phyloP scores from a whole-genome alignment of 2,888 invertebrate genomes.

The Drosophila kuntzei region DNA sequence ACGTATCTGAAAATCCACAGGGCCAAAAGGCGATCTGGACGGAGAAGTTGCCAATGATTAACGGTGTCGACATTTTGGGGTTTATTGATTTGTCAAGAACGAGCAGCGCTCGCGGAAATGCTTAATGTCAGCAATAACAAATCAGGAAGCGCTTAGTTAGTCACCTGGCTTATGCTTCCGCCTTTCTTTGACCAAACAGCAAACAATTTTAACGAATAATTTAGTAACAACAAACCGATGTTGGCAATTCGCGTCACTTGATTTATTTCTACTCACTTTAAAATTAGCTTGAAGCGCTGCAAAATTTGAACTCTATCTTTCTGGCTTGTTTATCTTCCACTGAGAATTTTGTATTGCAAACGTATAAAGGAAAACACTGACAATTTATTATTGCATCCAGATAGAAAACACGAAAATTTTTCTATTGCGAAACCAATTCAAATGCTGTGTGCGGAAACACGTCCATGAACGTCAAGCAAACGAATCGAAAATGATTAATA shows the following conservation, averaged over 20 bases:
- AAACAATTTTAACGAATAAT: conserved; percentile 2
- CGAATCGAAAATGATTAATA: conserved; percentile 74
- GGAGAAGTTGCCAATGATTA: conserved; percentile 2
- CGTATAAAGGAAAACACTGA: conserved; percentile 53
- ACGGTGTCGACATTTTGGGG: conserved; percentile 35
- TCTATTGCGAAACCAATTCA: conserved; percentile 73
- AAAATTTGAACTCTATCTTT: conserved; percentile 38
- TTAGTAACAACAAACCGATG: conserved; percentile 22
- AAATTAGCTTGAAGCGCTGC: conserved; percentile 41
- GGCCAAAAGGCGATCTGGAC: conserved; percentile 3
- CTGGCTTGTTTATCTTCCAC: conserved; percentile 53
- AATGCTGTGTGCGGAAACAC: conserved; percentile 66
- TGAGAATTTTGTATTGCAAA: conserved; percentile 72
- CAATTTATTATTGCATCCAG: conserved; percentile 69
- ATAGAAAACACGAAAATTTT: conserved; percentile 73
- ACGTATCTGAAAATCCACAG: conserved; percentile 33
- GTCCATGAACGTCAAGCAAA: conserved; percentile 73
- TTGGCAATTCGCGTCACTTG: conserved; percentile 8
- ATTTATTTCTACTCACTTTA: conserved; percentile 50
- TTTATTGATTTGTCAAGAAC: conserved; percentile 73
- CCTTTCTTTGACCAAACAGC: conserved; percentile 55
- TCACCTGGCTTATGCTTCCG: conserved; percentile 49
- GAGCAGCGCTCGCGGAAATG: conserved; percentile 51
- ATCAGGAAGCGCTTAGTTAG: conserved; percentile 56
- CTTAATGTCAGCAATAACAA: conserved; percentile 38